Conservation (phyloP, 2,113 vertebrate genomes). For the Australoheros scitulus region DNA sequence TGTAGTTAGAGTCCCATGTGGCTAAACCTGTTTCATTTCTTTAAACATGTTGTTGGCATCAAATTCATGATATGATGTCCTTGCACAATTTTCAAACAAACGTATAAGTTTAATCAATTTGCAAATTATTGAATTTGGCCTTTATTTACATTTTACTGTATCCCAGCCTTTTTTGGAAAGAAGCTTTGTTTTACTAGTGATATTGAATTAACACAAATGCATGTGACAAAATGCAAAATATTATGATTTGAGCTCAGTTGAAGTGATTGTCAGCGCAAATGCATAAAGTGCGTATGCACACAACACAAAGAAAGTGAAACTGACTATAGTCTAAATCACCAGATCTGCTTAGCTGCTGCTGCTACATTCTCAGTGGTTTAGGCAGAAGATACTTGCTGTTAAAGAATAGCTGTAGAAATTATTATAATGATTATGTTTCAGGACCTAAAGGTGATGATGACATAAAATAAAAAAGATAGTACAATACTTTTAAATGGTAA, state of each 20-base stretch:
- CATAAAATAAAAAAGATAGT: slow-evolving; percentile 40
- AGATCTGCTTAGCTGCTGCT: slow-evolving; percentile 18
- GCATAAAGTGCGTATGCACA: slow-evolving; percentile 66
- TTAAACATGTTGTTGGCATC: no score
- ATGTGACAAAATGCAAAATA: not conserved
- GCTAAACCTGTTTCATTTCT: no score
- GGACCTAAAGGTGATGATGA: slow-evolving; percentile 38
- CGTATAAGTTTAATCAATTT: not conserved
- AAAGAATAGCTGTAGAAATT: slow-evolving; percentile 64
- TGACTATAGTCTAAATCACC: slow-evolving; percentile 5
- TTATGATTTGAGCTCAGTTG: slow-evolving; percentile 44
- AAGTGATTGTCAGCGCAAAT: slow-evolving; percentile 61
- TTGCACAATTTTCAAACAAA: not conserved
- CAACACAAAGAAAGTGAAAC: slow-evolving; percentile 41
- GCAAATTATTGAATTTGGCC: not conserved
- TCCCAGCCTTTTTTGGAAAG: not conserved
- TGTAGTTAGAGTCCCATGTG: not conserved
- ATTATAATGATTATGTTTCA: slow-evolving; percentile 44
- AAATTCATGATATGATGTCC: not conserved
- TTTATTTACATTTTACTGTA: not conserved
- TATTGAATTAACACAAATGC: slow-evolving; percentile 32
- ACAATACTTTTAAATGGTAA: slow-evolving; percentile 48
- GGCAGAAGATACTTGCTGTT: slow-evolving; percentile 47
- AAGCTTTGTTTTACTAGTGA: not conserved
- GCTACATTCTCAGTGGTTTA: slow-evolving; percentile 66